Evolutionary conservation across 2,797 vertebrate genomes (phyloP), one percentile per base, ranked within the genome.

Genomic region (Chrysocyon brachyurus): DNA sequence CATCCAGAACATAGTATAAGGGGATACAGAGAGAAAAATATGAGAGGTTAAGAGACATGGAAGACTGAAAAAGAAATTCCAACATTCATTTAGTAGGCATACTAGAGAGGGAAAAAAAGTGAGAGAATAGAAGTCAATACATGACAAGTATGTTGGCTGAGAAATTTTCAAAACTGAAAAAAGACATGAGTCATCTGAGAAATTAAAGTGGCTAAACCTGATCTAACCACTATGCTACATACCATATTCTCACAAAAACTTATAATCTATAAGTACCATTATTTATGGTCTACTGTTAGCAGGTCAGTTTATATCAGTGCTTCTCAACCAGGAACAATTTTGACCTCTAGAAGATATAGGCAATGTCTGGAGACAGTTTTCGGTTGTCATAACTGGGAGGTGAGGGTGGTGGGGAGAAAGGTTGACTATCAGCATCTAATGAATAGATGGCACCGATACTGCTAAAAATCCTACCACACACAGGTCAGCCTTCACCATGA

Each of bases 91-190:
- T 46, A 21, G 26, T 31, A 93, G 54, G 28, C 36, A 89, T n/a
- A 28, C 6, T 36, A 70, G 21, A 33, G 36, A 15, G 17, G 72
- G 56, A 49, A 56, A 33, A 61, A 61, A 57, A 36, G 36, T 73
- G 28, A 46, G 11, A 87, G 66, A 73, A 28, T 1, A 75, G 57
- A 64, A 61, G 17, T 36, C 57, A 91, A 64, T 75, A 31, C 54
- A 90, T 72, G 73, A 86, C 86, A 70, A 96, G 96, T 40, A 66
- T 75, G 6, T n/a, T 28, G 28, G 26, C 12, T 86, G 46, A 91
- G 33, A 86, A 73, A 46, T 82, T 70, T 96, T 91, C 59, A 87
- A 56, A 97, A 61, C 49, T 81, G 49, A 64, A 56, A 85, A 82
- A 77, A 84, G 54, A 10, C 12, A 70, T 31, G 5, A 1, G 0